Evolutionary conservation across 2,113 vertebrate species (phyloP), one percentile per base, ranked within the genome.

Genomic region (Tyto alba): DNA sequence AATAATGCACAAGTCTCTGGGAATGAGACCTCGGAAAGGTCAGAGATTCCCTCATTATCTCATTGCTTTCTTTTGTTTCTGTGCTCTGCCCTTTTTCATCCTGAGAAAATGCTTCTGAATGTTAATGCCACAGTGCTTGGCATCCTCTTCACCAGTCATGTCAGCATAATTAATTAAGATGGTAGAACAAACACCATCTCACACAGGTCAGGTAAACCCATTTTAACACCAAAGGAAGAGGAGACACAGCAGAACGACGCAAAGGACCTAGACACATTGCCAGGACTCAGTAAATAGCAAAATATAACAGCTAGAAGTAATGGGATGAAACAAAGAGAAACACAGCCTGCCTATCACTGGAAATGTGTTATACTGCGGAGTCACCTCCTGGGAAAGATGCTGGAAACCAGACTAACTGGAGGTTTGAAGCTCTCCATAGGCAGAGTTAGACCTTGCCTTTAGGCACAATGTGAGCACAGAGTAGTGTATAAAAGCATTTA

Each of bases 61-160:
- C 43, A 45, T 48, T 2, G 7, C 56, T 74, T 75, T 47, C 86
- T 91, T 78, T 79, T 84, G 60, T 84, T 84, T 57, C 89, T 21
- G 1, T 57, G 71, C 80, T 95, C 74, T 96, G 90, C 71, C 94
- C 89, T 95, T 85, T 88, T 69, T 67, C 78, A 77, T 30, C 63
- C 41, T 2, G 3, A 80, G 90, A 34, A 83, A 47, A 57, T 5
- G 36, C 36, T 19, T 18, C 59, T 20, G 95, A 89, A 38, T 85
- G 88, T 30, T 73, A 91, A 94, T 75, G 87, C 38, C 40, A 18
- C 22, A 0, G 66, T 13, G 73, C 57, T 78, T 73, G 75, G 92
- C 88, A 93, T 40, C 52, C 60, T 15, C 41, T 69, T 68, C 64
- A 25, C 69, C 85, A 47, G 16, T 27, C 59, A 2, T 72, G 56